These are phyloP conservation scores for Oreochromis mossambicus DNA, from an alignment of 2,797 vertebrate genomes.

Conservation along the genomic window DNA sequence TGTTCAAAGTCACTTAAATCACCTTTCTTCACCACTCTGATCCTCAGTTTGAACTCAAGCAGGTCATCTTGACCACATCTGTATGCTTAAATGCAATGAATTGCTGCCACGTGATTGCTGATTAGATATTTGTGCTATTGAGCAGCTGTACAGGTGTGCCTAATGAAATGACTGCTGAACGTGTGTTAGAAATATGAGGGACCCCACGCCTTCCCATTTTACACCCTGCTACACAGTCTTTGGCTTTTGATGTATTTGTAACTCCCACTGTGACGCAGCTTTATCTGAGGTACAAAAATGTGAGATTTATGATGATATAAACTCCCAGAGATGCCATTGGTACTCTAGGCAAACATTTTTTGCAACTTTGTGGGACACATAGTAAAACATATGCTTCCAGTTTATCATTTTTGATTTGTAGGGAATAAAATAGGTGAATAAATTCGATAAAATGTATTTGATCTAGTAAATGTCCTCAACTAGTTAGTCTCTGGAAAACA, in stretches of 20 bases:
- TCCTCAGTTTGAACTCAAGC: neutral
- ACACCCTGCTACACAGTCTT: neutral
- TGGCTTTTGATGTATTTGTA: neutral
- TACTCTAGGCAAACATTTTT: neutral
- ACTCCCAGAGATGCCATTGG: neutral
- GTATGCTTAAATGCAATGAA: neutral
- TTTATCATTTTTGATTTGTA: neutral
- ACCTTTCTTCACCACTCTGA: neutral
- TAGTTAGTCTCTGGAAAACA: neutral
- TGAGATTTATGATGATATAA: neutral
- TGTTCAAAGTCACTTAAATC: neutral
- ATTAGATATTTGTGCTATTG: neutral
- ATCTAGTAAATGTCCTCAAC: neutral
- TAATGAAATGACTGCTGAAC: neutral
- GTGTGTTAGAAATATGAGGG: neutral
- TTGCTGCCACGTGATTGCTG: neutral
- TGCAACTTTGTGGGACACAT: neutral
- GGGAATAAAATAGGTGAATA: neutral
- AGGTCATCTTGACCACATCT: neutral
- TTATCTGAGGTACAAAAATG: neutral
- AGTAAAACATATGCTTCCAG: neutral
- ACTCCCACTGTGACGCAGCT: neutral
- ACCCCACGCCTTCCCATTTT: neutral
- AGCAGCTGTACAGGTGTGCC: neutral
- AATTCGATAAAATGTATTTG: neutral